Percentiles rank a stretch among this genome's conserved stretches.
phyloP scores from a whole-genome alignment of 53 echinoderm and acorn worm species.

The Patiria pectinifera region DNA sequence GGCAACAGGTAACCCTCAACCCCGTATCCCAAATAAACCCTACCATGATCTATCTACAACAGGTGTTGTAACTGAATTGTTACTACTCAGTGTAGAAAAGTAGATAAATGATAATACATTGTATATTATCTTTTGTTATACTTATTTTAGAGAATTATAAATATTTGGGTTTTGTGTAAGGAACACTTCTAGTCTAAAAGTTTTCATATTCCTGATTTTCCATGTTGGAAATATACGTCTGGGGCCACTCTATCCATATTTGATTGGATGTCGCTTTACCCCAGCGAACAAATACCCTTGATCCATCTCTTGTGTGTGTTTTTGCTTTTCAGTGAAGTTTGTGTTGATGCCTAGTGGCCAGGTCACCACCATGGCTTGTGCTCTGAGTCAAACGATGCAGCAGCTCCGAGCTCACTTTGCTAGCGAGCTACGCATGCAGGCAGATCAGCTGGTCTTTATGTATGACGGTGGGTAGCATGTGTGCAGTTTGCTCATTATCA shows the following conservation, averaged over 20 bases:
- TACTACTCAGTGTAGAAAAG: too few relatives aligned
- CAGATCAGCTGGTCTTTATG: constrained; percentile 90
- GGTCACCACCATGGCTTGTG: constrained; percentile 97
- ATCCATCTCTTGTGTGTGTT: background rate
- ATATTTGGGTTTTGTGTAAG: too few relatives aligned
- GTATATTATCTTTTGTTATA: too few relatives aligned
- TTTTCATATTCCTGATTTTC: too few relatives aligned
- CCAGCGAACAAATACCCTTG: too few relatives aligned
- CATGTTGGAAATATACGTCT: too few relatives aligned
- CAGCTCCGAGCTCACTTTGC: constrained; percentile 83
- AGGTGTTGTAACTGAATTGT: too few relatives aligned
- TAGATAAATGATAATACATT: too few relatives aligned
- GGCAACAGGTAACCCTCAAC: constrained; percentile 82
- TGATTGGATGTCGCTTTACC: too few relatives aligned
- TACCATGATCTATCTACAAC: background rate
- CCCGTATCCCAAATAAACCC: background rate
- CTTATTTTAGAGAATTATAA: too few relatives aligned
- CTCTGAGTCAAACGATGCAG: constrained; percentile 83
- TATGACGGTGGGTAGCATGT: constrained; percentile 84
- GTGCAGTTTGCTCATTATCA: background rate
- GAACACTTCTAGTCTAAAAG: too few relatives aligned
- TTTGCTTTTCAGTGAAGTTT: constrained; percentile 69
- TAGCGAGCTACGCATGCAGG: constrained; percentile 81
- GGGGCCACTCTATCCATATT: too few relatives aligned
- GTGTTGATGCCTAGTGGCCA: constrained; percentile 99